Evolutionary conservation across 2,888 invertebrate genomes (phyloP), one percentile per base, ranked within the genome.

Genomic region (Cheilosia urbana): DNA sequence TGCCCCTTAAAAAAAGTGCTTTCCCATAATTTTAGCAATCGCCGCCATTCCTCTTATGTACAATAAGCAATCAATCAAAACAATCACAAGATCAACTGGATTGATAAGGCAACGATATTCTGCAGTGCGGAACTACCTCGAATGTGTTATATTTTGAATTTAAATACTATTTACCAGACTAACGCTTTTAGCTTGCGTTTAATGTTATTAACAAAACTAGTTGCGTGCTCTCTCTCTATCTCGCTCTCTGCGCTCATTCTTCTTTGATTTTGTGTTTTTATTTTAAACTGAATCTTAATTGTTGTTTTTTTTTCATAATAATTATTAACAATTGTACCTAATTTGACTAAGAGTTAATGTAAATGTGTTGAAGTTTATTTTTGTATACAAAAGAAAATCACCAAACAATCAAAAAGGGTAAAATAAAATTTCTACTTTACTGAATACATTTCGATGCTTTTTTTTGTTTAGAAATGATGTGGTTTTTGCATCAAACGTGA

Each of bases 31-130:
- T 73, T 76, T 72, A 88, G 87, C 47, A 87, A 83, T 79, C 88
- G 88, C n/a, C 73, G 87, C n/a, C 87, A 83, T 77, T 88, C 88
- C 42, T 79, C 88, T 40, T 87, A 72, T 79, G 85, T 68, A 62
- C 63, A 51, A 40, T 76, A 37, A 76, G 27, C 27, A 65, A 53
- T 69, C 58, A 77, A 55, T 53, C 47, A 55, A 21, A 76, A 34
- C 24, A 57, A 13, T 40, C 37, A 68, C 40, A n/a, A 68, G 55
- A 63, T 63, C 69, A 45, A 17, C 34, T 19, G 27, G 40, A 77
- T 57, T 69, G 63, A 76, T 51, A 58, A 47, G 49, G 55, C 62
- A 66, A 73, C 62, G 21, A 63, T 45, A 57, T 49, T 58, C n/a
- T 66, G 49, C 62, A 77, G 49, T 60, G 63, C 42, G 66, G 49